Conservation (phyloP, 2,888 invertebrate species). For the Chesias legatella region DNA sequence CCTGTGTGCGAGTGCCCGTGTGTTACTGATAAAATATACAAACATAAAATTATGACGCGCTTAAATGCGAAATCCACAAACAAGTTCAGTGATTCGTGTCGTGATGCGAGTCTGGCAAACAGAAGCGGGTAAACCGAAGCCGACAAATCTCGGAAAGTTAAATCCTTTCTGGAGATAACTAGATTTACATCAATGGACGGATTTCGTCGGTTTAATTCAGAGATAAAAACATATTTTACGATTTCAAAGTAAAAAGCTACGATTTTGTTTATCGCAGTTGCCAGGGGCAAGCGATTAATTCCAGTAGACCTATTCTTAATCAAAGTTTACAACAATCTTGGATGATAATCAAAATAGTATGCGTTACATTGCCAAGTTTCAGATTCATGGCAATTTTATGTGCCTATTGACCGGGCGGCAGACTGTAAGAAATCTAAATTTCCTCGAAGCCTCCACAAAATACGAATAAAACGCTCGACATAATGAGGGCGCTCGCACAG, state of each 20-base stretch:
- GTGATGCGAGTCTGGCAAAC: slow-evolving; percentile 32
- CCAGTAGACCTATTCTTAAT: slow-evolving; percentile 6
- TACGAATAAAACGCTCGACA: slow-evolving; percentile 38
- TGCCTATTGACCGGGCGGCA: slow-evolving; percentile 32
- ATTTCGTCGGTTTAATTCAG: slow-evolving; percentile 23
- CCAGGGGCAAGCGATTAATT: slow-evolving; percentile 1
- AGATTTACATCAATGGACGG: slow-evolving; percentile 25
- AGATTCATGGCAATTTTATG: slow-evolving; percentile 35
- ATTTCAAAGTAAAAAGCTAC: slow-evolving; percentile 10
- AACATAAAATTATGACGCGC: slow-evolving; percentile 42
- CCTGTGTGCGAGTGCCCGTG: slow-evolving; percentile 27
- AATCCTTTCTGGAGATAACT: slow-evolving; percentile 33
- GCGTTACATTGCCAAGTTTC: slow-evolving; percentile 27
- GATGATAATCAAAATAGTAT: slow-evolving; percentile 19
- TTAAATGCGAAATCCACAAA: slow-evolving; percentile 50
- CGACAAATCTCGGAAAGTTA: slow-evolving; percentile 35
- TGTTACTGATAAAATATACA: slow-evolving; percentile 44
- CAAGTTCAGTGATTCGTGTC: slow-evolving; percentile 52
- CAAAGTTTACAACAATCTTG: slow-evolving; percentile 18
- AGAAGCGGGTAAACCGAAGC: slow-evolving; percentile 28
- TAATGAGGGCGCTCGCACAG: slow-evolving; percentile 30
- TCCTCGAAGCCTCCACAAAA: slow-evolving; percentile 36
- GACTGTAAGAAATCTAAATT: slow-evolving; percentile 39
- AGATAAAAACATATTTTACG: slow-evolving; percentile 21
- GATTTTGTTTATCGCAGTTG: slow-evolving; percentile 2